These are phyloP conservation scores for Pempheris klunzingeri DNA, from an alignment of 2,797 vertebrate genomes.

Conservation along the genomic window DNA sequence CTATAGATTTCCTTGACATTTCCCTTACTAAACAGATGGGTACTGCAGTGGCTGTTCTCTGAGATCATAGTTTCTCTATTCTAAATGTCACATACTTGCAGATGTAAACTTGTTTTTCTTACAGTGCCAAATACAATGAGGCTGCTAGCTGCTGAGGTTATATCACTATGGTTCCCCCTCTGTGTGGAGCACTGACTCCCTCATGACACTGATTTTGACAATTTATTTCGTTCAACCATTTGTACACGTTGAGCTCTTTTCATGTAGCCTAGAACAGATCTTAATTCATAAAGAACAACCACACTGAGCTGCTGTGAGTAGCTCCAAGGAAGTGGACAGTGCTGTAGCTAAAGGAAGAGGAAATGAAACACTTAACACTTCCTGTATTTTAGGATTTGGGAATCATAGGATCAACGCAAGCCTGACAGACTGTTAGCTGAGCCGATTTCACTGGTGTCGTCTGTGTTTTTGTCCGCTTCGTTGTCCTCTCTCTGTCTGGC, in stretches of 20 bases:
- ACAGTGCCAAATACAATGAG: background rate
- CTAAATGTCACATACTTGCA: conserved; percentile 15
- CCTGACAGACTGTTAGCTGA: conserved; percentile 5
- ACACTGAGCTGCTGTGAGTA: background rate
- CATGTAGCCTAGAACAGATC: background rate
- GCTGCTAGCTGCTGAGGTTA: background rate
- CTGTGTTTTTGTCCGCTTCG: background rate
- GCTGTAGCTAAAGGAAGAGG: conserved; percentile 36
- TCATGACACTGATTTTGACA: background rate
- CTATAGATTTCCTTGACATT: background rate
- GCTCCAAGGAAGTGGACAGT: conserved; percentile 55
- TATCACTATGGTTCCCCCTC: background rate
- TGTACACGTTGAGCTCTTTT: background rate
- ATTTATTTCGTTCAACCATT: conserved; percentile 7
- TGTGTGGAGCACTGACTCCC: too few relatives aligned
- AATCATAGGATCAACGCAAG: conserved; percentile 3
- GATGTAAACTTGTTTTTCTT: background rate
- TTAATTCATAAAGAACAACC: background rate
- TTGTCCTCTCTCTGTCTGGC: conserved; percentile 3
- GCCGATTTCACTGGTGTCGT: conserved; percentile 22
- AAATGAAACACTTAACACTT: conserved; percentile 72
- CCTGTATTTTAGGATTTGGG: conserved; percentile 61
- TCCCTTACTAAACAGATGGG: background rate
- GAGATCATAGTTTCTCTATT: conserved; percentile 19
- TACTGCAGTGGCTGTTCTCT: conserved; percentile 4